phyloP scores from a whole-genome alignment of 2,113 vertebrate genomes.

The Menidia beryllina region DNA sequence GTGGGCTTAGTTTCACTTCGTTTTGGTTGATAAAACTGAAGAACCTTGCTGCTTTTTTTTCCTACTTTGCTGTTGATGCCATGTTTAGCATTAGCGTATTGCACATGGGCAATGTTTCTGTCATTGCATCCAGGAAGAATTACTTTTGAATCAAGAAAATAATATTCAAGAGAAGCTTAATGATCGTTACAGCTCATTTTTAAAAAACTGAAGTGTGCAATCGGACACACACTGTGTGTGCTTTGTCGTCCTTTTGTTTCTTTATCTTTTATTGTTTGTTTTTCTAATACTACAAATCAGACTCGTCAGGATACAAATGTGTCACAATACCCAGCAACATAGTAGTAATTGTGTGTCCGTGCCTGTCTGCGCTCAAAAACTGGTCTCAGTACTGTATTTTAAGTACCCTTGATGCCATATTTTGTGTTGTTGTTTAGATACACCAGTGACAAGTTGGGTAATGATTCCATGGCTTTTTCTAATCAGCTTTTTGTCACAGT shows the following conservation, averaged over 20 bases:
- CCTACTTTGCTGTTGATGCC: neutral
- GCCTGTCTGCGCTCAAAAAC: neutral
- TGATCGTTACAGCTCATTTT: too few relatives aligned
- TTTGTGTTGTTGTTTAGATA: slow-evolving; percentile 1
- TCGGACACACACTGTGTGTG: neutral
- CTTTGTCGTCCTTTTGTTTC: neutral
- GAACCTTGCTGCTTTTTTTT: too few relatives aligned
- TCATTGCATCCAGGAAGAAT: neutral
- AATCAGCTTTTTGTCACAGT: neutral
- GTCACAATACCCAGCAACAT: neutral
- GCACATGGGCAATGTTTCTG: neutral
- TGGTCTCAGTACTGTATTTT: slow-evolving; percentile 21
- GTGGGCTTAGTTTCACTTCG: too few relatives aligned
- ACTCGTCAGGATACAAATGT: slow-evolving; percentile 11
- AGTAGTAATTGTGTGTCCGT: neutral
- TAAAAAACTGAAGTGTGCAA: slow-evolving; percentile 8
- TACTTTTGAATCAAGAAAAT: too few relatives aligned
- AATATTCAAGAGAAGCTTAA: too few relatives aligned
- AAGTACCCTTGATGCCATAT: slow-evolving; percentile 17
- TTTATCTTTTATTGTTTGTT: slow-evolving; percentile 46
- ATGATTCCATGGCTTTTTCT: neutral
- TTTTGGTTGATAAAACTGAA: neutral
- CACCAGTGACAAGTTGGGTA: neutral
- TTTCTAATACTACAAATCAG: slow-evolving; percentile 1
- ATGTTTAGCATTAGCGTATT: neutral